Evolutionary conservation across 2,113 vertebrate species (phyloP), one percentile per base, ranked within the genome.

Genomic region (Isurus oxyrinchus): DNA sequence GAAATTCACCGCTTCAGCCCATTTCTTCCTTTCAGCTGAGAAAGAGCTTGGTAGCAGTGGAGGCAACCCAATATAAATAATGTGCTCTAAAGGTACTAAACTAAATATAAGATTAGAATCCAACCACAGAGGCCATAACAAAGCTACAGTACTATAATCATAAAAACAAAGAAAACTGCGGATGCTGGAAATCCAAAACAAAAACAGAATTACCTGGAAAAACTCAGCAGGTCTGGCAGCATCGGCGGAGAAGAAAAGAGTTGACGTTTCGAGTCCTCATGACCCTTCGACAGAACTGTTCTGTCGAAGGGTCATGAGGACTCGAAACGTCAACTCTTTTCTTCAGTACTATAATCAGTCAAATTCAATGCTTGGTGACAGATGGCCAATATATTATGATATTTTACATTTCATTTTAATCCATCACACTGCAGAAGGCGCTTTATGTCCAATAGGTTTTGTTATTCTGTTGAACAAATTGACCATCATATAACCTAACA

Each of bases 381-480:
- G 35, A 66, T 66, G 57, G 57, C 91, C 88, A 57, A 91, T 91
- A 57, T 59, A 94, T 61, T 63, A 35, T 40, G 88, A 94, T n/a
- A 94, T 66, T 94, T 63, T 66, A 44, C 35, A 94, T 94, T 66
- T 94, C n/a, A 40, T 40, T 94, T 66, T 66, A 94, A 94, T 66
- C n/a, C 91, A 94, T 94, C 91, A 66, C 44, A 88, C 21, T 10
- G 8, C 14, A 94, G 91, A 23, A 44, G n/a, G n/a, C 66, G 21
- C n/a, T 19, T 19, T 66, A 55, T 55, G 14, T 66, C 61, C 57
- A 94, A 66, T 44, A 94, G 61, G 8, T 94, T 94, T 66, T 63
- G 35, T 61, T 94, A 31, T 66, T 66, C n/a, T 44, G 44, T 40
- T 66, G 61, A 94, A 63, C 66, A 94, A 94, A 94, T 94, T 94